These are phyloP conservation scores for Lasiurus cinereus DNA, from an alignment of 2,113 vertebrate genomes.

Conservation along the genomic window DNA sequence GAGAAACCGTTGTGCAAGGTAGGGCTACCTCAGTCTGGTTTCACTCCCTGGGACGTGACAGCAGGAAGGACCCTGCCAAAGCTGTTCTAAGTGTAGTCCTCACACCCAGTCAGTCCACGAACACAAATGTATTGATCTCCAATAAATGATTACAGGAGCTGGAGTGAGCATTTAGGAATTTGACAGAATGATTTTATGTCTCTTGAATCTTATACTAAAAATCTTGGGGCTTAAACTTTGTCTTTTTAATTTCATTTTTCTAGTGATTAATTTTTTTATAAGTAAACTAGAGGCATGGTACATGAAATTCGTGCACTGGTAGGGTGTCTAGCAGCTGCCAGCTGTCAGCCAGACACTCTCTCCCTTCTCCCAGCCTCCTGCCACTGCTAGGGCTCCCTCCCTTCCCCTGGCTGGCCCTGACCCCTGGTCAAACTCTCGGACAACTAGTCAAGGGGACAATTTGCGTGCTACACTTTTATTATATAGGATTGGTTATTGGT, in stretches of 20 bases:
- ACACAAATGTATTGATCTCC: neutral
- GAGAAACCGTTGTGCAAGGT: neutral
- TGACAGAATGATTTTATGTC: neutral
- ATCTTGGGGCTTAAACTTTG: neutral
- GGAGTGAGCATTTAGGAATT: neutral
- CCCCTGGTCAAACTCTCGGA: too few species aligned
- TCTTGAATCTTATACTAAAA: neutral
- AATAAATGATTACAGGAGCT: neutral
- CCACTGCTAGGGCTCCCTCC: too few species aligned
- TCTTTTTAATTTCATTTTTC: slow-evolving; percentile 28
- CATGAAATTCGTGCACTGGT: too few species aligned
- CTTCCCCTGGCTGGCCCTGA: too few species aligned
- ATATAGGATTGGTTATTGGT: neutral
- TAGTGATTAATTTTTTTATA: neutral
- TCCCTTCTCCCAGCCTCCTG: too few species aligned
- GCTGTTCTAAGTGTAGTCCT: neutral
- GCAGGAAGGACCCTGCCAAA: rapidly evolving
- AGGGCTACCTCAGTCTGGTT: neutral
- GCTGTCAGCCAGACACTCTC: too few species aligned
- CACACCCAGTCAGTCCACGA: neutral
- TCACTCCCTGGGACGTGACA: neutral
- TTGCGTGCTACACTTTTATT: too few species aligned
- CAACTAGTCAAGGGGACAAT: too few species aligned
- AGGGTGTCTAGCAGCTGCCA: too few species aligned
- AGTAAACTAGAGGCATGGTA: neutral